A percentile compares a stretch with the other conserved stretches of the same genome.
phyloP scores from a whole-genome alignment of 1,140 invertebrate species.

The Leptopilina clavipes region DNA sequence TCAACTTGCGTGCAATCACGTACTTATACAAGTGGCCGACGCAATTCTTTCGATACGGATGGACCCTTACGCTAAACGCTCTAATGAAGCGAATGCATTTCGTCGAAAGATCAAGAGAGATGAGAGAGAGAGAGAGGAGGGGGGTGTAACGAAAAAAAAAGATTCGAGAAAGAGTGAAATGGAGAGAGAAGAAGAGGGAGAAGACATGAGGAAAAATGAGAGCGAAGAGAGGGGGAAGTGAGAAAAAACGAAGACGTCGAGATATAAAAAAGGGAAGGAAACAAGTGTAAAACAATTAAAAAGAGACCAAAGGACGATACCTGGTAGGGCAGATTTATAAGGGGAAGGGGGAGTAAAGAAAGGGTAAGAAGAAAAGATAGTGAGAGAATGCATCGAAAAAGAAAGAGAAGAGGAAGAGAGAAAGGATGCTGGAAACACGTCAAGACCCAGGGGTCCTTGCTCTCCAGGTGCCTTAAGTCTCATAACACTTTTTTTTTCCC shows the following conservation, averaged over 20 bases:
- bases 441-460: conserved; percentile 30
- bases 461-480: background rate
- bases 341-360: background rate
- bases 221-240: conserved; percentile 1
- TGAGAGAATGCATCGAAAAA: conserved; percentile 10
- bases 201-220: background rate
- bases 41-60: conserved; percentile 32
- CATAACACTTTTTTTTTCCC: background rate
- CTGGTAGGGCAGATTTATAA: background rate
- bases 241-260: background rate
- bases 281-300: conserved; percentile 16
- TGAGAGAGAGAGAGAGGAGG: background rate
- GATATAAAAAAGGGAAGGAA: background rate
- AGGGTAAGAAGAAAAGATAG: background rate
- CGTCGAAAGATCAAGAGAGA: background rate
- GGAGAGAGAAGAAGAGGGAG: background rate
- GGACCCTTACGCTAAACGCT: conserved; percentile 13
- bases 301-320: conserved; percentile 4
- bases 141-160: background rate
- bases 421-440: conserved; percentile 18
- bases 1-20: conserved; percentile 29
- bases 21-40: conserved; percentile 27
- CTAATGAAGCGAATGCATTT: conserved; percentile 31
- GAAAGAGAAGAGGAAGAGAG: background rate
- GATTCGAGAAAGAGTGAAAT: background rate